Percentiles rank a stretch among this genome's conserved stretches.
Evolutionary conservation across 2,113 vertebrate species (phyloP).

Genomic region (Apeltes quadracus): DNA sequence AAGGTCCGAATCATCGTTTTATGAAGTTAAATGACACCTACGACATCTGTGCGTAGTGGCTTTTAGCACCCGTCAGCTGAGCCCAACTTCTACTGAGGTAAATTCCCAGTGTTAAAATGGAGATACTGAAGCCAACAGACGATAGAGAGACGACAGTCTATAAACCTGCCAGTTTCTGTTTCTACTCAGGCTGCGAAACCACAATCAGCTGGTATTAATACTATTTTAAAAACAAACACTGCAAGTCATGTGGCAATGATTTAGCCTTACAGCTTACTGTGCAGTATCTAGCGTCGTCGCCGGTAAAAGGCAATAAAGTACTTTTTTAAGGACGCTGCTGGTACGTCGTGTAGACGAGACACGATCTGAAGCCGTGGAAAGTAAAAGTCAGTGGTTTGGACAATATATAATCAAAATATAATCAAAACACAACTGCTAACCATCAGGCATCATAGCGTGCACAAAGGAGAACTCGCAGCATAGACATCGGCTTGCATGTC

Average conservation of each 20-base stretch:
- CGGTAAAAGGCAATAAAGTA: neutral
- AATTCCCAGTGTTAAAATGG: too few relatives aligned
- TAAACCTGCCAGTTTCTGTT: neutral
- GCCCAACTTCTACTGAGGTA: neutral
- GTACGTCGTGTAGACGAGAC: neutral
- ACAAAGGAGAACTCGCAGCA: neutral
- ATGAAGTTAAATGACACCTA: neutral
- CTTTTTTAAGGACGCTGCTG: neutral
- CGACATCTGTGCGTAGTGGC: neutral
- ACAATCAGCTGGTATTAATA: neutral
- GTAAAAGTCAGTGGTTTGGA: conserved; percentile 4
- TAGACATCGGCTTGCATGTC: neutral
- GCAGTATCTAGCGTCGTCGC: neutral
- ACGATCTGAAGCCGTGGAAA: neutral
- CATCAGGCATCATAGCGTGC: neutral
- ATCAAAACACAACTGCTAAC: neutral
- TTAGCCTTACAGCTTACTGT: neutral
- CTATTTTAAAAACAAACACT: neutral
- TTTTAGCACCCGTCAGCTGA: neutral
- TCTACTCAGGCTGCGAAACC: neutral
- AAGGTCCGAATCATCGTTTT: neutral
- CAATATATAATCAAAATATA: neutral
- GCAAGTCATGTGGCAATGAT: neutral
- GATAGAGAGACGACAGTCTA: neutral
- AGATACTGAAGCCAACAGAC: neutral